Base-by-base conservation (phyloP, 2,113 vertebrate species). In the Neoarius graeffei region DNA sequence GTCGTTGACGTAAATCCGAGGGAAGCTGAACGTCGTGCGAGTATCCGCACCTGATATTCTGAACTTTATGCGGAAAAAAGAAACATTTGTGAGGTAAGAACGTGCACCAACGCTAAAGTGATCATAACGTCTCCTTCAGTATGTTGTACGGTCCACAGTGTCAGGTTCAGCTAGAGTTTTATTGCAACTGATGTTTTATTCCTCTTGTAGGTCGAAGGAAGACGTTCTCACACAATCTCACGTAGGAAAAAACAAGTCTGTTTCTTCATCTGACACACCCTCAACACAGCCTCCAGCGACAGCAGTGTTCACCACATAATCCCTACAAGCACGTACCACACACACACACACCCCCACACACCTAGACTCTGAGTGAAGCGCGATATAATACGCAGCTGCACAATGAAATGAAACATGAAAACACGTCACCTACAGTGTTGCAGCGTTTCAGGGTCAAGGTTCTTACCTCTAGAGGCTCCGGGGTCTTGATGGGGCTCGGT, bases 401-500 rank as follows among this genome's bases (percentile, higher is more conserved):
- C 17, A 0, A 10, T 8, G 23, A 52, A 77, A 77, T 50, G 27
- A 64, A 15, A 48, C 7, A 4, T 7, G 8, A 20, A 64, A 15
- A 48, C 7, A 4, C 11, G 8, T 23, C 14, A 59, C 81, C 6
- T 35, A 73, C 14, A 25, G 66, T 4, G 42, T 23, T 11, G 4
- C 54, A 3, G 19, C 0, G 48, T 27, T 62, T 62, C 30, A 30
- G 57, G 23, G 73, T 50, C 10, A 57, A 56, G 54, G 67, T 23
- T 0, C 90, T 91, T 89, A 88, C 94, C 93, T 94, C 94, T 5
- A 42, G 83, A 0, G 90, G 91, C 77, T 87, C 93, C 0, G 94
- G 93, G 81, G 92, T 95, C 94, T 95, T 95, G 50, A 90, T 35
- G 0, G 95, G 93, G 88, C 94, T 94, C 84, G 94, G 89, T 0